A percentile compares a stretch with the other conserved stretches of the same genome.
Evolutionary conservation across 1,140 invertebrate genomes (phyloP).

Genomic region (Micrasema longulum): DNA sequence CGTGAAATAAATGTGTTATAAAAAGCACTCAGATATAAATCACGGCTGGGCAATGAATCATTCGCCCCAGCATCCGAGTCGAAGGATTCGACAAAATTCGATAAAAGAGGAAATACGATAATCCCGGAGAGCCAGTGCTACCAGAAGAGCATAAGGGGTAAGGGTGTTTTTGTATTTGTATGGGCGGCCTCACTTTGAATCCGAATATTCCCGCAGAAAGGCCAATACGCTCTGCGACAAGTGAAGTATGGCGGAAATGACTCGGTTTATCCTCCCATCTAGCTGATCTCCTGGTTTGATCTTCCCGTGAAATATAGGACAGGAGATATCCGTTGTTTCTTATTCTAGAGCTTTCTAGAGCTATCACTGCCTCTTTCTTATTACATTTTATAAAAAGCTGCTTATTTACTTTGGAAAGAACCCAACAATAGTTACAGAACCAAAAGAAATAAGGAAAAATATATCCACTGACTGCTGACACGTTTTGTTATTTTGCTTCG

Average conservation of each 20-base stretch:
- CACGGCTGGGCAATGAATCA: constrained; percentile 46
- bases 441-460: no score
- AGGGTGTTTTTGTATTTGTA: constrained; percentile 45
- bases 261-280: constrained; percentile 46
- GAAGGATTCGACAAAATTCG: constrained; percentile 50
- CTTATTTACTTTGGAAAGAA: background rate
- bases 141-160: constrained; percentile 32
- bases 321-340: constrained; percentile 23
- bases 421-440: no score
- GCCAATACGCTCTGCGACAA: constrained; percentile 40
- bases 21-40: constrained; percentile 50
- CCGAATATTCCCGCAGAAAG: constrained; percentile 43
- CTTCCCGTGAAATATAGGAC: constrained; percentile 25
- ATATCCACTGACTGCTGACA: no score
- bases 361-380: background rate
- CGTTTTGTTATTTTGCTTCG: no score
- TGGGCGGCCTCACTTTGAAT: constrained; percentile 31
- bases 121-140: constrained; percentile 40
- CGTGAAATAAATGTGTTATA: constrained; percentile 52
- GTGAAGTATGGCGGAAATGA: constrained; percentile 48
- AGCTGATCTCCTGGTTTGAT: constrained; percentile 39
- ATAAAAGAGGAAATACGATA: constrained; percentile 52
- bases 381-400: background rate
- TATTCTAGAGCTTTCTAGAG: background rate
- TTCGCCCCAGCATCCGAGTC: constrained; percentile 43